Base-by-base conservation (phyloP, 2,113 vertebrate genomes). In the Leucopsar rothschildi region DNA sequence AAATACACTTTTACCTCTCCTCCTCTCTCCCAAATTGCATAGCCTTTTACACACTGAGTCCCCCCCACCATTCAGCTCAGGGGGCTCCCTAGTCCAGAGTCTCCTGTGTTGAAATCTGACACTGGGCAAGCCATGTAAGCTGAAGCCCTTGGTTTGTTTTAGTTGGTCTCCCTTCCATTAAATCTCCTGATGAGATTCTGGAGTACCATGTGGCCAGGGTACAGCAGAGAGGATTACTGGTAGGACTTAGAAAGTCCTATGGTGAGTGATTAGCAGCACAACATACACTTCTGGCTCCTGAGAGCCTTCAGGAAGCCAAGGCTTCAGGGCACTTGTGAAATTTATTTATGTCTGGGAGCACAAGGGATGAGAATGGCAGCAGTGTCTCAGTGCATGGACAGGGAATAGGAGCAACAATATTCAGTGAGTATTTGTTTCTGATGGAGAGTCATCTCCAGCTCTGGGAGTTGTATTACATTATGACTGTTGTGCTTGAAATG, bases 11-110 rank as follows among this genome's bases (percentile, higher is more conserved):
- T 63, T 61, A 63, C 15, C 20, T 65, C 81, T 56, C 6, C 15
- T 77, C 4, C 24, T 87, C 22, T 57, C 23, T 28, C 24, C 23
- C 6, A 40, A 15, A 37, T 3, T 53, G 12, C 1, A 1, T 15
- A 0, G 0, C 7, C 12, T 9, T 52, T 82, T 79, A 42, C 27
- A 80, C 16, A 28, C 18, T 10, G 23, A 60, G 14, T 10, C 9
- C 6, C 3, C 5, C 5, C 6, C 47, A 37, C 23, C 1, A 2
- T 73, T 72, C 49, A 53, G 10, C 16, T 66, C 0, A 0, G 15
- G 23, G 13, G 17, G 4, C 4, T 60, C 21, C 11, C 53, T 50
- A 80, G 33, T 29, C 11, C 25, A 40, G 45, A 83, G 9, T 44
- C 14, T 52, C 15, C 19, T 28, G 10, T 16, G 22, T 29, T 80